A percentile compares a stretch with the other conserved stretches of the same genome.
phyloP scores from a whole-genome alignment of 2,797 vertebrate species.

The Syndactyla subalaris region DNA sequence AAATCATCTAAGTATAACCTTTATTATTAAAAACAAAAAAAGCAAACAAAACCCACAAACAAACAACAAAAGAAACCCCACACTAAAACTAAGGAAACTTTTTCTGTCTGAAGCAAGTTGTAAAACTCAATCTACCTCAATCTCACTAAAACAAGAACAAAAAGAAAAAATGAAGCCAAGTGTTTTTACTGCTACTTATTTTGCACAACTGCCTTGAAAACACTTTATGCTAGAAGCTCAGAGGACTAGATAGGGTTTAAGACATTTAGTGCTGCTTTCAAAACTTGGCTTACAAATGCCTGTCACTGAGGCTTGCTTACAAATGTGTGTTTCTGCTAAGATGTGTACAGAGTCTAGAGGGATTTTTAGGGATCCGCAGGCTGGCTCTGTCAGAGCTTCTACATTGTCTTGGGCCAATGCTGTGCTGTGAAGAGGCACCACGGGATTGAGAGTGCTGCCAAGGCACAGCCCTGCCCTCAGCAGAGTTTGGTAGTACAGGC shows the following conservation, averaged over 20 bases:
- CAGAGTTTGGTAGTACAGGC: background rate
- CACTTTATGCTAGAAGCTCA: background rate
- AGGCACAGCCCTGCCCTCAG: background rate
- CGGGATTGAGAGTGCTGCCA: background rate
- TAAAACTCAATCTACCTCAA: background rate
- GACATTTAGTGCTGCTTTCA: background rate
- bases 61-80: background rate
- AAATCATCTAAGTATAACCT: background rate
- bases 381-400: background rate
- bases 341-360: background rate
- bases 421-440: background rate
- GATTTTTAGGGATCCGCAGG: background rate
- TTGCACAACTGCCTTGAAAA: background rate
- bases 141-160: background rate
- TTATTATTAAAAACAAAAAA: background rate
- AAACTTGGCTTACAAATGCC: background rate
- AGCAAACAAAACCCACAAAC: background rate
- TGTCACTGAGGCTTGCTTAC: background rate
- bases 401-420: rapidly evolving
- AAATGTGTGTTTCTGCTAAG: background rate
- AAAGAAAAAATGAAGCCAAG: background rate
- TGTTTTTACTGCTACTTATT: background rate
- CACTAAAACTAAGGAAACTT: background rate
- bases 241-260: background rate
- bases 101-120: background rate